Conservation (phyloP, 2,113 vertebrate genomes). For the Anolis sagrei region DNA sequence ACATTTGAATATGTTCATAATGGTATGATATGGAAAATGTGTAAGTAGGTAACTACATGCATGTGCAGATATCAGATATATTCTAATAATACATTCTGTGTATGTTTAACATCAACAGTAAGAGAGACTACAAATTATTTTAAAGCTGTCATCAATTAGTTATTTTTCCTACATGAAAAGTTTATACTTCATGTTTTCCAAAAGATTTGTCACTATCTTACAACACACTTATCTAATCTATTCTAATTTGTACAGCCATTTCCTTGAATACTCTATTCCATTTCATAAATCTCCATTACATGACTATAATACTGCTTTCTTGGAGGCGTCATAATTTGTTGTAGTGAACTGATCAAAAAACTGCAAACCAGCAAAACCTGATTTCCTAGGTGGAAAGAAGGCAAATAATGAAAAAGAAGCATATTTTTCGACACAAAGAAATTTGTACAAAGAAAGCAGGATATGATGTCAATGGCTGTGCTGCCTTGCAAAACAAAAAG, state of each 20-base stretch:
- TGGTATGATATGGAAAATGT: background rate
- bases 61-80: background rate
- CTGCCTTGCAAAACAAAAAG: background rate
- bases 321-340: background rate
- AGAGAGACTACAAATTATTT: background rate
- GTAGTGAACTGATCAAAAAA: background rate
- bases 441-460: background rate
- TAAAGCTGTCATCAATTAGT: background rate
- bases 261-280: conserved; percentile 17
- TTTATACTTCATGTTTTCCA: conserved; percentile 11
- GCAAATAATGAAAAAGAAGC: background rate
- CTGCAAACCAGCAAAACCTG: background rate
- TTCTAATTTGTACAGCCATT: background rate
- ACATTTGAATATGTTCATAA: too few species aligned
- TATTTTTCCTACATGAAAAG: background rate
- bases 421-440: background rate
- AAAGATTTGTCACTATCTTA: background rate
- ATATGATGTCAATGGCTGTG: background rate
- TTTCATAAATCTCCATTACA: background rate
- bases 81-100: background rate
- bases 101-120: background rate
- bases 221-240: background rate
- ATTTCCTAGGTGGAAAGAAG: background rate
- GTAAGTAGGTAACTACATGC: background rate
- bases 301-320: background rate